Evolutionary conservation across 1,140 invertebrate genomes (phyloP).

Genomic region (Hesperophylax magnus): DNA sequence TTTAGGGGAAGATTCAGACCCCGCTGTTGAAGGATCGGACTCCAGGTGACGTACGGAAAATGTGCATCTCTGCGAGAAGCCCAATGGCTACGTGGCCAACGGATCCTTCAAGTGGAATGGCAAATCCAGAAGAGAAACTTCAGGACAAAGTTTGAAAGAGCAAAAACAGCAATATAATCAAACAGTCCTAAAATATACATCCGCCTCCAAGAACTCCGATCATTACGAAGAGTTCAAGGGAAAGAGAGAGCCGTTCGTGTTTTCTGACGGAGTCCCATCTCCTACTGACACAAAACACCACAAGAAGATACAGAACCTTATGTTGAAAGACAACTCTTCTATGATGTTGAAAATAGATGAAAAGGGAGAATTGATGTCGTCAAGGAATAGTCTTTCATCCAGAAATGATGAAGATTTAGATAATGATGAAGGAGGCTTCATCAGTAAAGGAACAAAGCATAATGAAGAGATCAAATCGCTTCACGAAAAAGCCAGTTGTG

Average conservation of each 20-base stretch:
- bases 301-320: slow-evolving; percentile 48
- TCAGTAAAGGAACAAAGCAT: neutral
- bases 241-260: slow-evolving; percentile 39
- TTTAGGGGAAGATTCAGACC: slow-evolving; percentile 68
- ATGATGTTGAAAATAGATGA: slow-evolving; percentile 41
- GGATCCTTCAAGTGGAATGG: slow-evolving; percentile 53
- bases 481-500: neutral
- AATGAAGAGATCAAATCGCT: neutral
- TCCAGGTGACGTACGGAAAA: slow-evolving; percentile 67
- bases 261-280: slow-evolving; percentile 44
- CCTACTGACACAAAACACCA: slow-evolving; percentile 50
- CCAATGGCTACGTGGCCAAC: slow-evolving; percentile 50
- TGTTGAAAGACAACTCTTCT: slow-evolving; percentile 42
- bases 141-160: slow-evolving; percentile 48
- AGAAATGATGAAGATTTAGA: neutral
- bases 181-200: slow-evolving; percentile 42
- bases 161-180: slow-evolving; percentile 55
- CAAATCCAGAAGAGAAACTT: slow-evolving; percentile 35
- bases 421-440: neutral
- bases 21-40: slow-evolving; percentile 67
- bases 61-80: slow-evolving; percentile 49
- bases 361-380: neutral
- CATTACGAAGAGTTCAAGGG: slow-evolving; percentile 39
- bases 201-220: slow-evolving; percentile 22
- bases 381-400: slow-evolving; percentile 6